A percentile compares a stretch with the other conserved stretches of the same genome.
These are phyloP conservation scores for Nilaparvata lugens DNA, from an alignment of 1,140 invertebrate genomes.

Conservation along the genomic window DNA sequence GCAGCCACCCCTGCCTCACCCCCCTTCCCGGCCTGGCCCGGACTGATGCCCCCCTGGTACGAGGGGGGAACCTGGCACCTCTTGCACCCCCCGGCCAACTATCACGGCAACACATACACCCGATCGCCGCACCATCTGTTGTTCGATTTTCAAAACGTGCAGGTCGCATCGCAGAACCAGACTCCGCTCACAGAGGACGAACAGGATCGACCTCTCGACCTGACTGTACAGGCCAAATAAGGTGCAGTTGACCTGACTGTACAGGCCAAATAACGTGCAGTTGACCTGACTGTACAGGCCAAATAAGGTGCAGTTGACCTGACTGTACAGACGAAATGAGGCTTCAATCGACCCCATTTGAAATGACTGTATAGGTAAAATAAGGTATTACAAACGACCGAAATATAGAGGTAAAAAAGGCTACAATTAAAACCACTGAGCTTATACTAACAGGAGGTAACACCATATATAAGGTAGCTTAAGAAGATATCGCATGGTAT, in stretches of 20 bases:
- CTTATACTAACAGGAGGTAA: too few species aligned
- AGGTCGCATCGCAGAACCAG: not conserved
- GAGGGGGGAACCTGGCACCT: not conserved
- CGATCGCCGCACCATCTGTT: not conserved
- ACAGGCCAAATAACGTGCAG: too few species aligned
- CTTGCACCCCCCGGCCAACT: not conserved
- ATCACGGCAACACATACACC: not conserved
- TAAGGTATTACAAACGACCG: too few species aligned
- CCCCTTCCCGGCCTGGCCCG: constrained; percentile 5
- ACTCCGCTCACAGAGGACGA: constrained; percentile 5
- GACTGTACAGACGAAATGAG: too few species aligned
- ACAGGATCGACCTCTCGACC: constrained; percentile 18
- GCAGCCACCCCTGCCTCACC: not conserved
- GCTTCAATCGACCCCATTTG: too few species aligned
- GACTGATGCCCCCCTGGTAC: constrained; percentile 3
- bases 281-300: constrained; percentile 17
- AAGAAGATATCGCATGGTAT: too few species aligned
- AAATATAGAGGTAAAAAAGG: too few species aligned
- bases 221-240: constrained; percentile 11
- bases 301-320: not conserved
- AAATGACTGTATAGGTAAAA: constrained; percentile 11
- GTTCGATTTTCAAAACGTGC: not conserved
- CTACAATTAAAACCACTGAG: too few species aligned
- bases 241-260: too few species aligned
- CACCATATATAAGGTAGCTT: too few species aligned